A percentile compares a stretch with the other conserved stretches of the same genome.
phyloP scores from a whole-genome alignment of 2,888 invertebrate species.

The Arctia plantaginis region DNA sequence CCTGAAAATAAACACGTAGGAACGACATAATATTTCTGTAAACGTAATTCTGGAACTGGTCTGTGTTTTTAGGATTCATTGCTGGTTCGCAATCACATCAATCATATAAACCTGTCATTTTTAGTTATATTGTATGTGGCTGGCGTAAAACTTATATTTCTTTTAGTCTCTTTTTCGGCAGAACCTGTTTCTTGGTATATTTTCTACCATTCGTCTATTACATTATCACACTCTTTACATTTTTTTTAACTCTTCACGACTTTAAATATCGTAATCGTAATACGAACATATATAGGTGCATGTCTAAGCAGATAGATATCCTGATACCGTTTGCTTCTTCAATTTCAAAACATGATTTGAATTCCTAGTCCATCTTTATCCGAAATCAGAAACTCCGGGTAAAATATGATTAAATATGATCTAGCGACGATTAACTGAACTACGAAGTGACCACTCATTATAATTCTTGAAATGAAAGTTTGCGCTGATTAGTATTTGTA shows the following conservation, averaged over 20 bases:
- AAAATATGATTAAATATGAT: neutral
- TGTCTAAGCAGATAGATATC: neutral
- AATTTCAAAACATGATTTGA: neutral
- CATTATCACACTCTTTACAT: neutral
- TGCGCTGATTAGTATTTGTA: neutral
- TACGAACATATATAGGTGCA: neutral
- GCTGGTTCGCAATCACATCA: neutral
- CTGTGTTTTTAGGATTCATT: neutral
- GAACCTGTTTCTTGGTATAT: neutral
- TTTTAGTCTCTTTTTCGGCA: neutral
- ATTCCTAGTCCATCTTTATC: neutral
- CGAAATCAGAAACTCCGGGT: too few relatives aligned
- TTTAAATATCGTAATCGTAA: neutral
- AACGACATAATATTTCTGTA: neutral
- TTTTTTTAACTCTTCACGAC: neutral
- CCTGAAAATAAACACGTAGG: neutral
- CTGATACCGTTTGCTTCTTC: neutral
- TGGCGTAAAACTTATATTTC: neutral
- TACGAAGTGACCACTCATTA: neutral
- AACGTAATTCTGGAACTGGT: neutral
- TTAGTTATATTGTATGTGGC: neutral
- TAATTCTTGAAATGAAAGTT: neutral
- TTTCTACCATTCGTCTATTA: neutral
- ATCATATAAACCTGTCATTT: too few relatives aligned
- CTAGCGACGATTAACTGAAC: neutral